Conservation (phyloP, 2,113 vertebrate genomes). For the Pseudolaguvia tuberculata region DNA sequence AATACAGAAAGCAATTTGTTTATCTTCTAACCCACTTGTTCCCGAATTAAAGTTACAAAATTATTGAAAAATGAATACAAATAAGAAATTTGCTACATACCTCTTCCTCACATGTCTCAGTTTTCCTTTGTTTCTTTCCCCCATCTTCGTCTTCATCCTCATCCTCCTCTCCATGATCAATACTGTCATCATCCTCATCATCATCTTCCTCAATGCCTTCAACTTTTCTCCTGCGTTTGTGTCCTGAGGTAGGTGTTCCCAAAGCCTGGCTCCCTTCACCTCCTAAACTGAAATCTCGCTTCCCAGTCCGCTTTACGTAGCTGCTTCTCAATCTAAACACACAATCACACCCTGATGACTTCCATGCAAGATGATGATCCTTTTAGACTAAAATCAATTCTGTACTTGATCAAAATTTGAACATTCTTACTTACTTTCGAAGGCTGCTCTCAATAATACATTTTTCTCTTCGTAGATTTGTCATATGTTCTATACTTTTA, state of each 20-base stretch:
- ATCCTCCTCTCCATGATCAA: slow-evolving; percentile 77
- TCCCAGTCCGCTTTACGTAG: slow-evolving; percentile 84
- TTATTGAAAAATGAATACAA: no score
- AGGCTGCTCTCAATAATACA: slow-evolving; percentile 91
- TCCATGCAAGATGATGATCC: not conserved
- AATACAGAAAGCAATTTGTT: slow-evolving; percentile 40
- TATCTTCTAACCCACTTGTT: no score
- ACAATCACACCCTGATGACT: not conserved
- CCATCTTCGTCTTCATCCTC: slow-evolving; percentile 84
- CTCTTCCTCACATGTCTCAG: slow-evolving; percentile 86
- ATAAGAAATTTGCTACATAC: no score
- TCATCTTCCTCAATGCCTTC: slow-evolving; percentile 83
- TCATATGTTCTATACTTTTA: slow-evolving; percentile 94
- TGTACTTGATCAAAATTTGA: not conserved
- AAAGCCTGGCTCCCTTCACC: slow-evolving; percentile 73
- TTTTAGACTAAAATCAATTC: not conserved
- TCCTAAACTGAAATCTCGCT: slow-evolving; percentile 68
- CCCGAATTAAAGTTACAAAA: no score
- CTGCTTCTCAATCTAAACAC: slow-evolving; percentile 78
- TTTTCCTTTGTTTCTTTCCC: slow-evolving; percentile 82
- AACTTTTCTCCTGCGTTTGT: slow-evolving; percentile 80
- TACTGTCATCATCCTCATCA: slow-evolving; percentile 80
- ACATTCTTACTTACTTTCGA: slow-evolving; percentile 81
- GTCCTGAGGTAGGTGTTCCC: slow-evolving; percentile 66
- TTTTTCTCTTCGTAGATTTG: slow-evolving; percentile 92